Conservation (phyloP, 2,888 invertebrate species). For the Diabrotica balteata region DNA sequence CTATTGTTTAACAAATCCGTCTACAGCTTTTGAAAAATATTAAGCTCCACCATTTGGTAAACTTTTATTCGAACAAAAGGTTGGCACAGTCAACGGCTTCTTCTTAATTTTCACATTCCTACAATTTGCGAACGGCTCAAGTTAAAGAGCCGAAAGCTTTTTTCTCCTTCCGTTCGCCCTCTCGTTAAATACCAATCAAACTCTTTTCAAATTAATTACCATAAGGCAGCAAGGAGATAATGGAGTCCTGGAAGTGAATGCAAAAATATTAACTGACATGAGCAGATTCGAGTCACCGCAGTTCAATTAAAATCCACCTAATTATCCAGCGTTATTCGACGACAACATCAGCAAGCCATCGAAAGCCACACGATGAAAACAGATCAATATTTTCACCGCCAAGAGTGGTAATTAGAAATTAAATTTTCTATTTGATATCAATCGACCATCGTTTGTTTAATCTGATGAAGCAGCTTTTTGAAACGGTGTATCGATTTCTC, state of each 20-base stretch:
- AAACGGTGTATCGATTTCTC: no score
- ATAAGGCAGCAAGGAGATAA: constrained; percentile 30
- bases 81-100: neutral
- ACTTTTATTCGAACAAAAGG: no score
- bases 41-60: no score
- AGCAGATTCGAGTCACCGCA: constrained; percentile 37
- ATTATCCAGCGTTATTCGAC: constrained; percentile 32
- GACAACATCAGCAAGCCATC: constrained; percentile 12
- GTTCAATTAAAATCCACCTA: constrained; percentile 39
- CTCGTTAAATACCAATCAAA: constrained; percentile 31
- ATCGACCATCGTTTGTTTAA: neutral
- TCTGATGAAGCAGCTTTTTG: no score
- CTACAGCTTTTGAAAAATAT: no score
- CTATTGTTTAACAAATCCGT: no score
- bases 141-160: constrained; percentile 1
- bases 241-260: constrained; percentile 28
- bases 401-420: constrained; percentile 8
- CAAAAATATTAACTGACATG: constrained; percentile 40
- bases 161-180: neutral
- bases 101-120: neutral
- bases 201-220: constrained; percentile 37
- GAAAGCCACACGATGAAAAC: constrained; percentile 20
- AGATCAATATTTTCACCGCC: constrained; percentile 9
- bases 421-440: constrained; percentile 12
- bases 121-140: neutral